A percentile compares a stretch with the other conserved stretches of the same genome.
Conservation (phyloP, 2,797 vertebrate species). For the Petrocephalus schoutedeni region DNA sequence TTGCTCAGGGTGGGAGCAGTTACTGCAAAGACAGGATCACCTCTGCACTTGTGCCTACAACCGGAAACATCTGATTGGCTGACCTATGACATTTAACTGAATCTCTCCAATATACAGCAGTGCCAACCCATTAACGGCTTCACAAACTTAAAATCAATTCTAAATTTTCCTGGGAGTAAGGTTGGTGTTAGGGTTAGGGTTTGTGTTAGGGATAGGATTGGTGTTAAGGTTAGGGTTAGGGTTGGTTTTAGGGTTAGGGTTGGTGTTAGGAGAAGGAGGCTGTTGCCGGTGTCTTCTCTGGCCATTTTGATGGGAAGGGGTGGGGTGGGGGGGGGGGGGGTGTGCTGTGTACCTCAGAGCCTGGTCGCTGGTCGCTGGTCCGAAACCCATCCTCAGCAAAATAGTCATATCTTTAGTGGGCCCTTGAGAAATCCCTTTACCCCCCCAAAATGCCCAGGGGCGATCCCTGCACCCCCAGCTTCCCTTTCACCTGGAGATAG, state of each 20-base stretch:
- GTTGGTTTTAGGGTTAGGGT: neutral
- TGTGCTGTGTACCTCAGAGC: neutral
- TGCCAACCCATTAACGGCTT: neutral
- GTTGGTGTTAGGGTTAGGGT: too few relatives aligned
- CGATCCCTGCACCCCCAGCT: constrained; percentile 28
- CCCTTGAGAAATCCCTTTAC: neutral
- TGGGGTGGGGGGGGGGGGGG: neutral
- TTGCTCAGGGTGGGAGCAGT: neutral
- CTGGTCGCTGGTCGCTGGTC: neutral
- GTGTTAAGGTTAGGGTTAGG: too few relatives aligned
- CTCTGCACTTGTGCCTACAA: neutral
- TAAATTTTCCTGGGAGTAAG: neutral
- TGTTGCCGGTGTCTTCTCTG: neutral
- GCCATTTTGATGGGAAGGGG: neutral
- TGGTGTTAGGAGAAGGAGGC: neutral
- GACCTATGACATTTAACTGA: neutral
- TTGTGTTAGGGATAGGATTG: too few relatives aligned
- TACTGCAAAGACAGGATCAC: neutral
- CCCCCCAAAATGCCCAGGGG: neutral
- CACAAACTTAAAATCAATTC: neutral
- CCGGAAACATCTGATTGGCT: neutral
- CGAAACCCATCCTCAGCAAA: neutral
- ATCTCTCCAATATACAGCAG: neutral
- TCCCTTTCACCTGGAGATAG: constrained; percentile 30
- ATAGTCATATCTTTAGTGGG: neutral